phyloP scores from a whole-genome alignment of 1,140 invertebrate species.

The Babylonia areolata region DNA sequence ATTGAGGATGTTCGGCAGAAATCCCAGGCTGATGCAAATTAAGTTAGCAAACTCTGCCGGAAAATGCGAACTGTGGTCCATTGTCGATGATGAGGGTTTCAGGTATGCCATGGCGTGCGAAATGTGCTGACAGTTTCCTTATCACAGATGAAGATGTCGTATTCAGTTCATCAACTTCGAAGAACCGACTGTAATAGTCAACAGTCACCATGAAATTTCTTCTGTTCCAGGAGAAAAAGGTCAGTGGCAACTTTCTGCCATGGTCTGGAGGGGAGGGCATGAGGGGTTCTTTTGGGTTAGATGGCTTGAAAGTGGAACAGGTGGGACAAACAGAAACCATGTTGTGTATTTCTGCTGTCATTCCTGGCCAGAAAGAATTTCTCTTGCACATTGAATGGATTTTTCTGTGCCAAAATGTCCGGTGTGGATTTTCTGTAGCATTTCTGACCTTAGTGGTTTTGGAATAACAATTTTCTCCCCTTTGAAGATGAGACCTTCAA shows the following conservation, averaged over 20 bases:
- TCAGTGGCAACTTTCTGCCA: conserved; percentile 51
- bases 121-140: conserved; percentile 41
- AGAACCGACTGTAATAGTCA: conserved; percentile 47
- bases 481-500: background rate
- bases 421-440: conserved; percentile 44
- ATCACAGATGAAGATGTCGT: conserved; percentile 32
- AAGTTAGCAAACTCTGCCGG: background rate
- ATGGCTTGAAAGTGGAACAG: conserved; percentile 31
- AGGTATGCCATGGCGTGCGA: conserved; percentile 47
- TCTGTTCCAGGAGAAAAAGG: conserved; percentile 40
- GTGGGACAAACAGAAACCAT: conserved; percentile 43
- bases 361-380: conserved; percentile 51
- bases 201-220: conserved; percentile 46
- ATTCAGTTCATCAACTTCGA: conserved; percentile 45
- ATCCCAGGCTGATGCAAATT: conserved; percentile 3
- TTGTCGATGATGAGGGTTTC: conserved; percentile 48
- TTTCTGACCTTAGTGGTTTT: conserved; percentile 19
- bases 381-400: conserved; percentile 40
- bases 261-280: conserved; percentile 47
- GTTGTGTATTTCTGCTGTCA: conserved; percentile 41
- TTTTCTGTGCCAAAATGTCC: conserved; percentile 53
- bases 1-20: conserved; percentile 48
- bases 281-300: conserved; percentile 45
- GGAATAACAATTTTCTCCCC: conserved; percentile 41
- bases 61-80: conserved; percentile 36